Base-by-base conservation (phyloP, 2,113 vertebrate species). In the Helogale parvula region DNA sequence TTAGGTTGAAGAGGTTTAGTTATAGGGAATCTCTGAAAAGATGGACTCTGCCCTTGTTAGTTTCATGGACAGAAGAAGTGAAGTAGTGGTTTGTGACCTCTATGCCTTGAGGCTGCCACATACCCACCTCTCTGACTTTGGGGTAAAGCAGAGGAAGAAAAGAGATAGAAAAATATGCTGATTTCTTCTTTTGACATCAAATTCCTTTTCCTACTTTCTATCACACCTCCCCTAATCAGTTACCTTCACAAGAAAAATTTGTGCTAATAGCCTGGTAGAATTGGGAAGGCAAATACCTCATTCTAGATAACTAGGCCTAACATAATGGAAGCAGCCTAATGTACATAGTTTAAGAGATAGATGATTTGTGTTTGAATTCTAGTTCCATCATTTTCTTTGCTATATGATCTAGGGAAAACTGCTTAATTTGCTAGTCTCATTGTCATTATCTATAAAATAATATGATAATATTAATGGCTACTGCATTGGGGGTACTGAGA, bases 371-470 rank as follows among this genome's bases (percentile, higher is more conserved):
- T 76, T 93, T 97, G 54, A 95, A 94, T 91, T 94, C 38, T 84
- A 38, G 17, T 21, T 80, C n/a, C 23, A 52, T 90, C 35, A 35
- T 83, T 94, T 97, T 90, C 47, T 97, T 96, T 98, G 21, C 25
- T 90, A 7, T 94, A 19, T 93, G 35, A 90, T 76, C 47, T 69
- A 83, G 33, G 38, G 16, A 12, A 90, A 71, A 91, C 60, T 66
- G 76, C 50, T 88, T 93, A 82, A 93, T 85, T 94, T 97, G 41
- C 60, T 86, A 86, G 29, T 93, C 38, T 96, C 33, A 77, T 57
- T 95, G 91, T 93, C 35, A 93, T 88, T 89, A 80, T 69, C 5
- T 96, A 5, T 83, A 96, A 97, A 97, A 96, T 95, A 81, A 86
- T 60, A 90, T 81, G 57, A 52, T 68, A 79, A 90, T 94, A 83